phyloP scores from a whole-genome alignment of 1,140 invertebrate genomes.

The Drosophila ambigua region DNA sequence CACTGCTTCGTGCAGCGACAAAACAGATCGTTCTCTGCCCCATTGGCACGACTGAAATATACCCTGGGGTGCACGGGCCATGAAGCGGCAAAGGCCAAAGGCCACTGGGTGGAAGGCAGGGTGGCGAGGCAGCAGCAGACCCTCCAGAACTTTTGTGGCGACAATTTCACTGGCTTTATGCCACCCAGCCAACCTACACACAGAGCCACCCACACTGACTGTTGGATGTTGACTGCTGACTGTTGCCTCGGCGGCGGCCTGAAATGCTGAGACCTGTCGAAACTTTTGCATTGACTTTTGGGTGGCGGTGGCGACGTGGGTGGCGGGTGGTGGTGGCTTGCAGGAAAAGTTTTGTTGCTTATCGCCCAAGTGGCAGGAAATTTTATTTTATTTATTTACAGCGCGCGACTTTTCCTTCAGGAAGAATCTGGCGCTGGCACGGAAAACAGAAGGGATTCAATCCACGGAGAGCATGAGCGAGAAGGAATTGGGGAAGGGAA shows the following conservation, averaged over 20 bases:
- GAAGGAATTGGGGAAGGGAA: too few species aligned
- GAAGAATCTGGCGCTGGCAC: neutral
- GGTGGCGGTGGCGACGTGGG: neutral
- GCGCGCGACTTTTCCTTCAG: neutral
- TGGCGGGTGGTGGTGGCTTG: slow-evolving; percentile 25
- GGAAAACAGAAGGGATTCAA: neutral
- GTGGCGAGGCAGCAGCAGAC: neutral
- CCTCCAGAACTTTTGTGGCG: slow-evolving; percentile 46
- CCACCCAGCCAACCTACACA: neutral
- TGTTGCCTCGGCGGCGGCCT: slow-evolving; percentile 20
- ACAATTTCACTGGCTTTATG: slow-evolving; percentile 29
- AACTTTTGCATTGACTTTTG: slow-evolving; percentile 42
- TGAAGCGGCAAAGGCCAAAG: slow-evolving; percentile 10
- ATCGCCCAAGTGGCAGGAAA: slow-evolving; percentile 36
- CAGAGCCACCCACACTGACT: too few species aligned
- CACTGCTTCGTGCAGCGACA: neutral
- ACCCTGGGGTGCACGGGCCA: neutral
- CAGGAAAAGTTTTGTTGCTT: slow-evolving; percentile 36
- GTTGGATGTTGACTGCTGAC: too few species aligned
- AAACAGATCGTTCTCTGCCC: neutral
- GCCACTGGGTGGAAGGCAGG: slow-evolving; percentile 7
- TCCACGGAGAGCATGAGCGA: too few species aligned
- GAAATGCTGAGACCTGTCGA: slow-evolving; percentile 47
- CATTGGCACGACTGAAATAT: neutral
- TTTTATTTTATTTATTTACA: slow-evolving; percentile 16